Percentiles rank a stretch among this genome's conserved stretches.
Conservation (phyloP, 2,113 vertebrate genomes). For the Saguinus imperator region DNA sequence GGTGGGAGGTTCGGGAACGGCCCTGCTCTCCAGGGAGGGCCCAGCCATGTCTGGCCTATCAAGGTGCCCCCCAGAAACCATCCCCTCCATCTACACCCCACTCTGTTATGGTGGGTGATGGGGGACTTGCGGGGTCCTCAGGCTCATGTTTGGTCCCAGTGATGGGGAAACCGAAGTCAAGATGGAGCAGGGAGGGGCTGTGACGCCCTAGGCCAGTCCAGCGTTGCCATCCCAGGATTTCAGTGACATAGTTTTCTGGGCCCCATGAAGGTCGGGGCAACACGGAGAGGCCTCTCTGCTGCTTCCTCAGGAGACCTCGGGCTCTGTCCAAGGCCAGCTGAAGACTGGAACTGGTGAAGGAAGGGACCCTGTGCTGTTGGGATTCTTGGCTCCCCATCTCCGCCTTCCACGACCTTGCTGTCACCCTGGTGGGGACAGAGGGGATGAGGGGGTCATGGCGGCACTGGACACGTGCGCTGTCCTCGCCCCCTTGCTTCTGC, state of each 20-base stretch:
- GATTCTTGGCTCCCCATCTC: too few relatives aligned
- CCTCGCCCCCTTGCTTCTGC: accelerated
- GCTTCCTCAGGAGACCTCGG: accelerated
- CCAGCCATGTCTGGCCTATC: neutral
- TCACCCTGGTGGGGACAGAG: accelerated
- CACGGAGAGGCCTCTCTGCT: accelerated
- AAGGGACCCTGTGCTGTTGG: neutral
- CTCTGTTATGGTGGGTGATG: accelerated
- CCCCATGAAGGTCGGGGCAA: accelerated
- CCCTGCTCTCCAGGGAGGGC: accelerated
- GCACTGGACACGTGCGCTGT: accelerated
- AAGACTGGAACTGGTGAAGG: neutral
- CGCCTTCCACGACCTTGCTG: neutral
- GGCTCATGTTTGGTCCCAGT: neutral
- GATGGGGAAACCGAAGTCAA: neutral
- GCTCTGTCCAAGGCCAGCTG: too few relatives aligned
- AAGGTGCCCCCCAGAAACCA: neutral
- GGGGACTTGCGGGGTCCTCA: accelerated
- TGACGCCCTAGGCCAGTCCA: neutral
- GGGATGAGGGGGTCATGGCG: neutral
- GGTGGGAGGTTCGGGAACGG: neutral
- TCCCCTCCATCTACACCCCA: accelerated
- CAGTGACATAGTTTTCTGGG: too few relatives aligned
- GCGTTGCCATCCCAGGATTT: neutral
- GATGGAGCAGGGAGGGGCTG: neutral